Evolutionary conservation across 2,888 invertebrate species (phyloP).

Genomic region (Campaea margaritaria): DNA sequence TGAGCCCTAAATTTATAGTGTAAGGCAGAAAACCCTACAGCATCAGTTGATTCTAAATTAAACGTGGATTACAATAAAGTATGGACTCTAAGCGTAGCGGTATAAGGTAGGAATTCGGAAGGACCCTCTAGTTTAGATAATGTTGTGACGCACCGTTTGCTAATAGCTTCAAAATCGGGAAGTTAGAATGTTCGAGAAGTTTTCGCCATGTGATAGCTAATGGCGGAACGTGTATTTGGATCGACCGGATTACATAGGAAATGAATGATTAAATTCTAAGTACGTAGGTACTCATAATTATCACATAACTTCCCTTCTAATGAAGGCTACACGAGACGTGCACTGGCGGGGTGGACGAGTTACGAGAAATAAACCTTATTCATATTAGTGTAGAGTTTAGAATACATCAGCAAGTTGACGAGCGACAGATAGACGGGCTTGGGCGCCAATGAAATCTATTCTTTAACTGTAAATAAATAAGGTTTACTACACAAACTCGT

Average conservation of each 20-base stretch:
- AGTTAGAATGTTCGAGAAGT: conserved; percentile 13
- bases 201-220: not conserved
- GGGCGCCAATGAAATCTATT: no score
- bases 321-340: no score
- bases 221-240: not conserved
- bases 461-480: no score
- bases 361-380: not conserved
- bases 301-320: no score
- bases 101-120: conserved; percentile 29
- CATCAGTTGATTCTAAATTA: conserved; percentile 24
- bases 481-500: no score
- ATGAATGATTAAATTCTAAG: no score
- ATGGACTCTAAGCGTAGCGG: conserved; percentile 28
- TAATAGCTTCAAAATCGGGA: conserved; percentile 30
- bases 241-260: conserved; percentile 8
- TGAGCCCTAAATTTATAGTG: conserved; percentile 24
- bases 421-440: no score
- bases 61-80: conserved; percentile 30
- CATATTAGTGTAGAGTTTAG: not conserved
- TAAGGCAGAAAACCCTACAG: conserved; percentile 35
- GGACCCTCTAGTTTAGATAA: conserved; percentile 26
- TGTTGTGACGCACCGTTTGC: conserved; percentile 48
- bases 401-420: not conserved
- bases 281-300: no score
- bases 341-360: no score